These are phyloP conservation scores for Drosophila flavopinicola DNA, from an alignment of 2,888 invertebrate genomes.

Conservation along the genomic window DNA sequence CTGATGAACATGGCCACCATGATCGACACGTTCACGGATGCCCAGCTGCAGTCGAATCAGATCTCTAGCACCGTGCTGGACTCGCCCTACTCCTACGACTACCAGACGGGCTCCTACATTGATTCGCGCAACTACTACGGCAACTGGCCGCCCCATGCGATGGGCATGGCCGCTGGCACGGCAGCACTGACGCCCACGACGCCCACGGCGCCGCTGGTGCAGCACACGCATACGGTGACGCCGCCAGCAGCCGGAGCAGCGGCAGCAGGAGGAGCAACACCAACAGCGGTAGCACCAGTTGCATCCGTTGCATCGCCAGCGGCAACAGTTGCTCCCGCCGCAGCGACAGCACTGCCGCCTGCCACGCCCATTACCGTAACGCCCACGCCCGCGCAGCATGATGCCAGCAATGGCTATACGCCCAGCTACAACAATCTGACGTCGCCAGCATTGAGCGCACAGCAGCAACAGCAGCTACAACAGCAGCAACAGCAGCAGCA, in stretches of 20 bases:
- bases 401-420: slow-evolving; percentile 66
- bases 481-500: slow-evolving; percentile 28
- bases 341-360: slow-evolving; percentile 48
- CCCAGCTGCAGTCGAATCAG: slow-evolving; percentile 93
- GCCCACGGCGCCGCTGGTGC: slow-evolving; percentile 51
- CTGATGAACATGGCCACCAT: slow-evolving; percentile 90
- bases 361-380: slow-evolving; percentile 29
- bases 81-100: slow-evolving; percentile 88
- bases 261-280: slow-evolving; percentile 27
- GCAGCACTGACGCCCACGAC: slow-evolving; percentile 56
- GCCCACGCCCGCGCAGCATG: slow-evolving; percentile 66
- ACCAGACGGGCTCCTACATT: slow-evolving; percentile 86
- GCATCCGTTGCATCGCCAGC: slow-evolving; percentile 24
- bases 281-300: slow-evolving; percentile 28
- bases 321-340: slow-evolving; percentile 38
- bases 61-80: slow-evolving; percentile 93
- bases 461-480: slow-evolving; percentile 38
- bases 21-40: slow-evolving; percentile 91
- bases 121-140: slow-evolving; percentile 88
- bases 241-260: slow-evolving; percentile 47
- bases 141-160: slow-evolving; percentile 86
- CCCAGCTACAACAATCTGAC: slow-evolving; percentile 78
- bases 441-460: slow-evolving; percentile 49
- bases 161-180: slow-evolving; percentile 74
- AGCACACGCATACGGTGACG: slow-evolving; percentile 84